Base-by-base conservation (phyloP, 2,797 vertebrate genomes). In the Spinus olivaceus region DNA sequence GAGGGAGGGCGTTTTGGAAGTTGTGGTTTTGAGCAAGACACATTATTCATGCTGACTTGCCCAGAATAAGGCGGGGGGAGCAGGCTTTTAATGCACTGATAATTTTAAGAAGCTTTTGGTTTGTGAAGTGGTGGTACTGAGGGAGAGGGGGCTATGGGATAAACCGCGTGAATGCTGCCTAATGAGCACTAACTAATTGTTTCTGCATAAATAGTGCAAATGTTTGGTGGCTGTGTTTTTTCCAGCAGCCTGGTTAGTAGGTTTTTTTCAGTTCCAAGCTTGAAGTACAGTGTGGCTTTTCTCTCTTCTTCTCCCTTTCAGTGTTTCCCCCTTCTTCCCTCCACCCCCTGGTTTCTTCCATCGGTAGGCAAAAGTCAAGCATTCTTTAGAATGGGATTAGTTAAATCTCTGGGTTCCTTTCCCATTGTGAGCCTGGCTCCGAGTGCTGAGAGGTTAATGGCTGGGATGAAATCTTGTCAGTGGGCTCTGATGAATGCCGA, bases 351-450 rank as follows among this genome's bases (percentile, higher is more conserved):
- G 86, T 90, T 95, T 97, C 96, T 97, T 97, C 97, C 97, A 97
- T 98, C 97, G 92, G 95, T 98, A 97, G 97, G 97, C 95, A 95
- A 96, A 97, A 98, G 97, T 97, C 96, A 96, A 95, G 96, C 97
- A 97, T 98, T 97, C 97, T 98, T 98, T 95, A 98, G 97, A 98
- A 97, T 95, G 94, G 97, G 98, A 98, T 98, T 98, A 98, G 98
- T 96, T 81, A 95, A 96, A 96, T 97, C 97, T 98, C 97, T 97
- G 24, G 66, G 97, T 97, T 96, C 94, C 95, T 97, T 95, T 94
- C 95, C 96, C 96, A 96, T 97, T 97, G 90, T 94, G 92, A 97
- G 98, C 97, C 97, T 96, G 96, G 94, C 95, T 96, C 66, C 19
- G 28, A 94, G 98, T 98, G 98, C 96, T 98, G 98, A 98, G 97